These are phyloP conservation scores for Trissolcus japonicus DNA, from an alignment of 2,888 invertebrate genomes.

Conservation along the genomic window DNA sequence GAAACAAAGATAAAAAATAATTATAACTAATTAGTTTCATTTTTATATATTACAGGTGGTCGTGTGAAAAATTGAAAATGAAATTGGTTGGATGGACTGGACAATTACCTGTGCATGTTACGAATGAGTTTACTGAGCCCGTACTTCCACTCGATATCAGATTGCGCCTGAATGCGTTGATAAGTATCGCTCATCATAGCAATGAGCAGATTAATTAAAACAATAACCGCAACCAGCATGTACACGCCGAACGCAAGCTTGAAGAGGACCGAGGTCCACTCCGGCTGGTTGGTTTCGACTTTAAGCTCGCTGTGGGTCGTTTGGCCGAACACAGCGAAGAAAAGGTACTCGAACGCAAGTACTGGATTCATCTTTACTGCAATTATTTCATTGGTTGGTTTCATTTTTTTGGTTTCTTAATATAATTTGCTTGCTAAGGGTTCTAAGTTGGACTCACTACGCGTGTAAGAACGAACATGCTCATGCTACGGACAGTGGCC, in stretches of 20 bases:
- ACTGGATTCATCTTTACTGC: conserved; percentile 90
- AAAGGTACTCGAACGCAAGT: conserved; percentile 97
- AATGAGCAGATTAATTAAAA: conserved; percentile 98
- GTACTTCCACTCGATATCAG: conserved; percentile 89
- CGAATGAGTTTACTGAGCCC: conserved; percentile 86
- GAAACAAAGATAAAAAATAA: no score
- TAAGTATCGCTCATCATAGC: conserved; percentile 99
- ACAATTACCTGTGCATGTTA: conserved; percentile 82
- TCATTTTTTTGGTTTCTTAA: conserved; percentile 25
- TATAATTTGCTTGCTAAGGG: conserved; percentile 44
- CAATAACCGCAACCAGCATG: conserved; percentile 99
- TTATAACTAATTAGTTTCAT: no score
- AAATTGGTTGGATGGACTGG: neutral
- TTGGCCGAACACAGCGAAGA: conserved; percentile 98
- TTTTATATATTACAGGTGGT: no score
- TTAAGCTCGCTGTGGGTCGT: conserved; percentile 90
- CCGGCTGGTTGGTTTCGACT: conserved; percentile 85
- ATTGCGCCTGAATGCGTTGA: conserved; percentile 97
- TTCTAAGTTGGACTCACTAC: conserved; percentile 59
- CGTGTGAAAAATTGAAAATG: no score
- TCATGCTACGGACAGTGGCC: conserved; percentile 72
- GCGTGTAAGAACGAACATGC: conserved; percentile 70
- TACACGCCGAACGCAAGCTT: conserved; percentile 94
- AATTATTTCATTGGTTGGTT: conserved; percentile 69
- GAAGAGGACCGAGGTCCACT: conserved; percentile 91